Evolutionary conservation across 2,797 vertebrate species (phyloP).

Genomic region (Pogoniulus pusillus): DNA sequence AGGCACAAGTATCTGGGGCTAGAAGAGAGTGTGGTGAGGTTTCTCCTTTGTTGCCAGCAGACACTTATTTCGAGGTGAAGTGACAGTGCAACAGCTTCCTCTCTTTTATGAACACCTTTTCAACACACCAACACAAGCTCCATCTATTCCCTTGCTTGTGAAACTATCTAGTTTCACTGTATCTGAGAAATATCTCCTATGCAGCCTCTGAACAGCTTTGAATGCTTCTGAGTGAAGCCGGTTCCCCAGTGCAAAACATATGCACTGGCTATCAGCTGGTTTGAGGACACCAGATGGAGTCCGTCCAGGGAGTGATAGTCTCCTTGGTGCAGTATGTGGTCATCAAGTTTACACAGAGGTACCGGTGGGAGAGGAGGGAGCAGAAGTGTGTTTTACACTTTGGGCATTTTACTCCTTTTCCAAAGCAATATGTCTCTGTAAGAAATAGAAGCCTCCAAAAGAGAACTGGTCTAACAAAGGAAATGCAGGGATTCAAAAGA

Average conservation of each 20-base stretch:
- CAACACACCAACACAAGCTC: background rate
- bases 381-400: background rate
- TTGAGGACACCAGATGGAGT: background rate
- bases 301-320: background rate
- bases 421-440: background rate
- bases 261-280: background rate
- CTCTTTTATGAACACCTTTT: background rate
- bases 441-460: background rate
- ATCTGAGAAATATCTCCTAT: background rate
- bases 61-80: background rate
- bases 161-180: background rate
- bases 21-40: background rate
- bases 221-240: background rate
- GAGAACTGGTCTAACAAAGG: background rate
- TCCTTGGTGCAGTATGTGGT: accelerated
- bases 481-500: background rate
- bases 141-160: background rate
- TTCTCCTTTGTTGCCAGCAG: background rate
- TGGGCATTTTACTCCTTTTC: background rate
- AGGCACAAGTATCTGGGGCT: background rate
- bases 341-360: background rate
- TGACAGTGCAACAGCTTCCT: background rate
- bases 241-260: background rate
- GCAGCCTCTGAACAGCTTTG: background rate
- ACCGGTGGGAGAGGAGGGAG: background rate